Evolutionary conservation across 2,888 invertebrate species (phyloP).

Genomic region (Fragum whitleyi): DNA sequence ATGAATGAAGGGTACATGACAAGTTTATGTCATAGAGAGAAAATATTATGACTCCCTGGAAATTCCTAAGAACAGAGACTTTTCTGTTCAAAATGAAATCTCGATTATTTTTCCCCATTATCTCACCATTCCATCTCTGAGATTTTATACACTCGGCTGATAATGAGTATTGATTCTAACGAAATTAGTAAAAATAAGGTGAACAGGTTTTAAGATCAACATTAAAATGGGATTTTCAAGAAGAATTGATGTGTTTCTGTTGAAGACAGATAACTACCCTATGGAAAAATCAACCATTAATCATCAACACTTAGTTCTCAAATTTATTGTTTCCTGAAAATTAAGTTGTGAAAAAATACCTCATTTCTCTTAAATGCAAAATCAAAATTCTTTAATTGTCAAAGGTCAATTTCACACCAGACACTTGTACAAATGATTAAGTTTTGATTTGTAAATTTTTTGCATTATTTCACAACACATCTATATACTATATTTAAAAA

Average conservation of each 20-base stretch:
- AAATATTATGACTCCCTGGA: conserved; percentile 4
- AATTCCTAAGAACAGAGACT: not conserved
- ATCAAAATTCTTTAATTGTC: no score
- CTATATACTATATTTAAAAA: no score
- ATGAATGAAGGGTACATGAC: not conserved
- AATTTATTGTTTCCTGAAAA: not conserved
- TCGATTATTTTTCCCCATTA: conserved; percentile 9
- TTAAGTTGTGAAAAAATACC: no score
- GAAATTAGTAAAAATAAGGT: conserved; percentile 22
- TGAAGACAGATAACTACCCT: conserved; percentile 11
- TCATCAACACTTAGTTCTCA: conserved; percentile 9
- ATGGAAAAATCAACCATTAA: conserved; percentile 10
- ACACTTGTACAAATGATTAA: no score
- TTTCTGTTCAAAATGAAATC: conserved; percentile 1
- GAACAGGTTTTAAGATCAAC: conserved; percentile 30
- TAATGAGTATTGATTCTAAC: conserved; percentile 21
- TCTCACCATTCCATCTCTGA: conserved; percentile 13
- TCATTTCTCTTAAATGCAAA: no score
- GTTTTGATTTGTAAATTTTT: no score
- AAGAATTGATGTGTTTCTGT: conserved; percentile 16
- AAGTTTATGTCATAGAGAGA: not conserved
- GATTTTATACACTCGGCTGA: conserved; percentile 19
- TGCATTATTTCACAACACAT: no score
- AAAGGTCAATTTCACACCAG: no score
- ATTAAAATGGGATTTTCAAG: conserved; percentile 1